These are phyloP conservation scores for Drosophila greeni DNA, from an alignment of 2,888 invertebrate species.

Conservation along the genomic window DNA sequence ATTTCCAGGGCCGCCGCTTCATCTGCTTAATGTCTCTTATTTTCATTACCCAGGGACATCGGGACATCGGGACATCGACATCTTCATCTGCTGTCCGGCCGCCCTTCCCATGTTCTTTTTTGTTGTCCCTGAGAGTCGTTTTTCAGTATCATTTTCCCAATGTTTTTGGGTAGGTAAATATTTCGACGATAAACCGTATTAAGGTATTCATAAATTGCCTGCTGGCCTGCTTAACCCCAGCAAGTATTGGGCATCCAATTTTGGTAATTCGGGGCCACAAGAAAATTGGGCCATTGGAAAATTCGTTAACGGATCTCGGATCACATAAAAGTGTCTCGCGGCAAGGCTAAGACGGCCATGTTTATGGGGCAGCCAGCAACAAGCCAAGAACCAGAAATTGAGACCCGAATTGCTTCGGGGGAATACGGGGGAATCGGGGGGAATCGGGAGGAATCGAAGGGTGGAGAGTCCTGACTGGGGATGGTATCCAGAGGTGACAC, in stretches of 20 bases:
- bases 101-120: background rate
- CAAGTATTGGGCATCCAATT: slow-evolving; percentile 44
- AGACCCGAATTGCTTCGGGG: slow-evolving; percentile 3
- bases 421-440: too few species aligned
- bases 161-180: slow-evolving; percentile 63
- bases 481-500: slow-evolving; percentile 12
- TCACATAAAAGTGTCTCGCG: slow-evolving; percentile 61
- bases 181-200: slow-evolving; percentile 72
- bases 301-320: slow-evolving; percentile 60
- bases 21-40: slow-evolving; percentile 59
- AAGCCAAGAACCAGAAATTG: slow-evolving; percentile 43
- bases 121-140: background rate
- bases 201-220: slow-evolving; percentile 69
- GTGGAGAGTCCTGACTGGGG: background rate
- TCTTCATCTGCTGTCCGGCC: slow-evolving; percentile 14
- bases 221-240: slow-evolving; percentile 32
- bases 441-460: slow-evolving; percentile 2
- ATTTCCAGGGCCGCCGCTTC: slow-evolving; percentile 36
- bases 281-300: slow-evolving; percentile 65
- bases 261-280: slow-evolving; percentile 37
- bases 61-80: slow-evolving; percentile 31
- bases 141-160: slow-evolving; percentile 28
- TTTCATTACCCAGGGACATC: slow-evolving; percentile 29
- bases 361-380: slow-evolving; percentile 52
- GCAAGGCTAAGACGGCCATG: slow-evolving; percentile 27